These are phyloP conservation scores for Cyprinodon variegatus DNA, from an alignment of 2,113 vertebrate genomes.

Conservation along the genomic window DNA sequence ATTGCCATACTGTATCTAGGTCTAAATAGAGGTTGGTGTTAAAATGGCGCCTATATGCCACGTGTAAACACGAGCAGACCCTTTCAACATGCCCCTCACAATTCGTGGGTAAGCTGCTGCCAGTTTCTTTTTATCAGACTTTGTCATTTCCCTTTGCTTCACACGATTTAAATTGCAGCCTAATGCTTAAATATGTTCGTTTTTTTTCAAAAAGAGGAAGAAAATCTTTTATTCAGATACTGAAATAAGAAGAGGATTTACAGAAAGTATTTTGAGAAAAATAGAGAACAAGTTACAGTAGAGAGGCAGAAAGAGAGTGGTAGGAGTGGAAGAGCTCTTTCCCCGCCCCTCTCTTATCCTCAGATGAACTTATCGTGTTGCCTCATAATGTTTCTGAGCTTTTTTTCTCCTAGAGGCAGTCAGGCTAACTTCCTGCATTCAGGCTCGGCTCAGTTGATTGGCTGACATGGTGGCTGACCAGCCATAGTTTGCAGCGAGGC, in stretches of 20 bases:
- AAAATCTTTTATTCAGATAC: background rate
- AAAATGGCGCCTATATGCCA: conserved; percentile 76
- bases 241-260: conserved; percentile 28
- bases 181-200: background rate
- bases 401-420: conserved; percentile 70
- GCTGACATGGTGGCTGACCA: conserved; percentile 72
- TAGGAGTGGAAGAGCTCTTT: conserved; percentile 64
- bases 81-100: conserved; percentile 57
- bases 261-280: conserved; percentile 48
- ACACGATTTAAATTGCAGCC: background rate
- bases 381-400: conserved; percentile 78
- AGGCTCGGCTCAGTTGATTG: conserved; percentile 72
- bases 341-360: conserved; percentile 79
- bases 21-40: conserved; percentile 53
- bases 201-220: background rate
- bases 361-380: conserved; percentile 84
- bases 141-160: conserved; percentile 6
- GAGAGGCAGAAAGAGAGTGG: conserved; percentile 67
- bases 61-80: conserved; percentile 68
- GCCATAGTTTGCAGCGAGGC: conserved; percentile 59
- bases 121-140: conserved; percentile 18
- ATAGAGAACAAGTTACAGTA: conserved; percentile 60
- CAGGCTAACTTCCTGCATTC: conserved; percentile 78
- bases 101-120: conserved; percentile 32
- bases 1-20: conserved; percentile 21